Percentiles rank a stretch among this genome's conserved stretches.
Evolutionary conservation across 1,140 invertebrate genomes (phyloP).

Genomic region (Drosophila kepulauana): DNA sequence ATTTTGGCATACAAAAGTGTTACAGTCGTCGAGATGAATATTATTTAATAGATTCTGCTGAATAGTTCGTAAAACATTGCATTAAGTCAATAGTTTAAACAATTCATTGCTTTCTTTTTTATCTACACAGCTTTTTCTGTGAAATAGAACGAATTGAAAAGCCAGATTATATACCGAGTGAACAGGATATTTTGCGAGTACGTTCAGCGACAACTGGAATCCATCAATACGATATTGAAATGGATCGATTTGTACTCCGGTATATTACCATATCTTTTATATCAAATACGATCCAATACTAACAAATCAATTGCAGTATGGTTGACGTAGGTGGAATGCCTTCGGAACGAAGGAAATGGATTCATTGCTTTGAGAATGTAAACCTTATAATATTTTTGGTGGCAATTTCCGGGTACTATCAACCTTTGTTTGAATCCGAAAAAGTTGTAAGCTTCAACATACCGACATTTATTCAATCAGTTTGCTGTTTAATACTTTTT

Average conservation of each 20-base stretch:
- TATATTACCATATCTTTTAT: conserved; percentile 85
- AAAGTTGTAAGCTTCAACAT: conserved; percentile 89
- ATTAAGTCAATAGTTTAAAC: neutral
- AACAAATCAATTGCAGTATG: conserved; percentile 89
- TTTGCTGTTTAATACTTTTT: neutral
- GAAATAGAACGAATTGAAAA: conserved; percentile 93
- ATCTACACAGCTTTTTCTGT: conserved; percentile 86
- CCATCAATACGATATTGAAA: conserved; percentile 98
- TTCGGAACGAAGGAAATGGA: conserved; percentile 99
- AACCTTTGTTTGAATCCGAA: conserved; percentile 97
- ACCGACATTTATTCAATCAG: neutral
- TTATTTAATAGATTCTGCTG: conserved; percentile 99
- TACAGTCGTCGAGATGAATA: conserved; percentile 99
- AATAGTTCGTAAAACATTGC: conserved; percentile 92
- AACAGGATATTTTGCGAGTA: conserved; percentile 98
- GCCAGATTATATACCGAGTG: conserved; percentile 95
- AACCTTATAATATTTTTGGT: conserved; percentile 98
- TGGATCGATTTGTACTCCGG: conserved; percentile 98
- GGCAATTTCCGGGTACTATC: conserved; percentile 98
- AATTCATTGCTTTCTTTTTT: neutral
- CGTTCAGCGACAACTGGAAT: conserved; percentile 98
- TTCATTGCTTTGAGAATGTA: conserved; percentile 99
- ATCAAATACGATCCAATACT: conserved; percentile 78
- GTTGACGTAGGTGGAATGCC: conserved; percentile 98
- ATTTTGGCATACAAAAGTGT: conserved; percentile 99